Conservation (phyloP, 2,888 invertebrate genomes). For the Lamellibrachia columna region DNA sequence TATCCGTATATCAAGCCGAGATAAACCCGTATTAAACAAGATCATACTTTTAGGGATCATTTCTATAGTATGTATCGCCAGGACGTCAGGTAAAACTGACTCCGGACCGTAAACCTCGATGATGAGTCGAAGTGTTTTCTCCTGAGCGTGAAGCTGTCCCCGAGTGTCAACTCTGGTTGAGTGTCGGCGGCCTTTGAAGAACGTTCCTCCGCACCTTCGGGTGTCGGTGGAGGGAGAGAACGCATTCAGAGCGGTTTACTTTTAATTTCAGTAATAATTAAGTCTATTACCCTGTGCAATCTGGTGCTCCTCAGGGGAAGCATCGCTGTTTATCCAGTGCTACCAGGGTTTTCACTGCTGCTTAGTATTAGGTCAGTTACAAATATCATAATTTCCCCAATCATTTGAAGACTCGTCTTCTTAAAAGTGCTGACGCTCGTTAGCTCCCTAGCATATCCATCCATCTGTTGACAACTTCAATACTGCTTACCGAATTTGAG, state of each 20-base stretch:
- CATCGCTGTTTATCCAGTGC: too few relatives aligned
- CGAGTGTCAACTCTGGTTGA: not conserved
- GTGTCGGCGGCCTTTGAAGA: not conserved
- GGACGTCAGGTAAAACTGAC: conserved; percentile 12
- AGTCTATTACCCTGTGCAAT: too few relatives aligned
- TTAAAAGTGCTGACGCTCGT: too few relatives aligned
- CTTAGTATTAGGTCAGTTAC: too few relatives aligned
- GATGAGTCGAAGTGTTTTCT: conserved; percentile 6
- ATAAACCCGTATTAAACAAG: not conserved
- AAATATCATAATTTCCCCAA: too few relatives aligned
- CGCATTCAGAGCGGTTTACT: conserved; percentile 12
- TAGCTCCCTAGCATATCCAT: too few relatives aligned
- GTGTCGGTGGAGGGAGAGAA: not conserved
- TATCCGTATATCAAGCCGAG: not conserved
- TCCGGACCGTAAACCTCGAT: conserved; percentile 6
- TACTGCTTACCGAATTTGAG: too few relatives aligned
- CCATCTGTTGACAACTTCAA: too few relatives aligned
- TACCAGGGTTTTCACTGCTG: too few relatives aligned
- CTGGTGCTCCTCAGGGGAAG: too few relatives aligned
- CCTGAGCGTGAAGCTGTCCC: not conserved
- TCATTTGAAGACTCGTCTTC: too few relatives aligned
- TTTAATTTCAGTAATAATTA: not conserved
- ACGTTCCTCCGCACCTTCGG: not conserved
- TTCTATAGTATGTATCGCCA: conserved; percentile 12
- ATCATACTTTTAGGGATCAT: conserved; percentile 16